These are phyloP conservation scores for Drosophila arizonae DNA, from an alignment of 1,140 invertebrate genomes.

Conservation along the genomic window DNA sequence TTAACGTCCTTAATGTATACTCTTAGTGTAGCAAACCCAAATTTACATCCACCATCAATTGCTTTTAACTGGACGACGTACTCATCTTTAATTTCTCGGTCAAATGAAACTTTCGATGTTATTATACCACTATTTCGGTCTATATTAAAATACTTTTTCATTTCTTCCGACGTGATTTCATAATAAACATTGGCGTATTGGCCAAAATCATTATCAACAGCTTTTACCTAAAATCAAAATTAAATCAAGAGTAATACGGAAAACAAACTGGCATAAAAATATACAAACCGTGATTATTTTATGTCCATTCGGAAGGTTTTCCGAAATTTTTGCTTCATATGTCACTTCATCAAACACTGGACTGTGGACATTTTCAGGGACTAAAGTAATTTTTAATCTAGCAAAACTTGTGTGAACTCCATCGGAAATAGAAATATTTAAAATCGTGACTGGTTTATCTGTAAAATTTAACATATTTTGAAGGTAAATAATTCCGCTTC, in stretches of 20 bases:
- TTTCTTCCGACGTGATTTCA: conserved; percentile 90
- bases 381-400: conserved; percentile 90
- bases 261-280: not conserved
- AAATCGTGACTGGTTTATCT: conserved; percentile 85
- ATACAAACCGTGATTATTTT: conserved; percentile 53
- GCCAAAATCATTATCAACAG: conserved; percentile 91
- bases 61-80: conserved; percentile 93
- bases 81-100: conserved; percentile 89
- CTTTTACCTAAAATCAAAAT: conserved; percentile 85
- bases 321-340: conserved; percentile 89
- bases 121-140: conserved; percentile 91
- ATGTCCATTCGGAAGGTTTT: conserved; percentile 91
- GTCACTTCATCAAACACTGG: conserved; percentile 90
- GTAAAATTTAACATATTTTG: conserved; percentile 86
- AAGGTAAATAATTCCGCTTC: conserved; percentile 86
- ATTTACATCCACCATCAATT: conserved; percentile 92
- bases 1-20: conserved; percentile 93
- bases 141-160: conserved; percentile 91
- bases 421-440: conserved; percentile 96
- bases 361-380: conserved; percentile 90
- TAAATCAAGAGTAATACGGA: not conserved
- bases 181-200: conserved; percentile 92
- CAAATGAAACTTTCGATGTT: conserved; percentile 88
- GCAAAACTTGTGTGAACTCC: conserved; percentile 94
- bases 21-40: conserved; percentile 90